Conservation (phyloP, 2,797 vertebrate genomes). For the Sciurus carolinensis region DNA sequence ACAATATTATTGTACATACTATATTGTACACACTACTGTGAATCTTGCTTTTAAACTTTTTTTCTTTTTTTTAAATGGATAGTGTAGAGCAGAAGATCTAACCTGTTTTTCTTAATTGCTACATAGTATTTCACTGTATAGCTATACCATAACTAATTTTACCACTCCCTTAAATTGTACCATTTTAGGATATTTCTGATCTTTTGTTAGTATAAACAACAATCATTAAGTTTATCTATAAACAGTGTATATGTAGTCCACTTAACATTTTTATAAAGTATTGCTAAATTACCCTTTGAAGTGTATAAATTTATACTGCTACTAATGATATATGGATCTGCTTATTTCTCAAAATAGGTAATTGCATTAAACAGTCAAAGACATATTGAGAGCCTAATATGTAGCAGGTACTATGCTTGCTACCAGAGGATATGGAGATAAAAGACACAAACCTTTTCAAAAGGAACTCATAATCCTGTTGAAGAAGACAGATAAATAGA, state of each 20-base stretch:
- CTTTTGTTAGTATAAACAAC: slow-evolving; percentile 45
- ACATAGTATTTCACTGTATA: neutral
- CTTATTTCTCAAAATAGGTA: slow-evolving; percentile 20
- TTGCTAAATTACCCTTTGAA: slow-evolving; percentile 65
- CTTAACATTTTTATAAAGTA: slow-evolving; percentile 65
- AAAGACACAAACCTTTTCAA: slow-evolving; percentile 77
- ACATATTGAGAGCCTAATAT: slow-evolving; percentile 58
- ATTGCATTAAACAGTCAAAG: slow-evolving; percentile 62
- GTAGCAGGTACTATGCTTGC: slow-evolving; percentile 33
- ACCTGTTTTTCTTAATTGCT: neutral
- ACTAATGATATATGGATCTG: slow-evolving; percentile 27
- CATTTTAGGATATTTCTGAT: slow-evolving; percentile 23
- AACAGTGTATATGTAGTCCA: neutral
- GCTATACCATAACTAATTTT: slow-evolving; percentile 42
- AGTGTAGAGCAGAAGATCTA: slow-evolving; percentile 30
- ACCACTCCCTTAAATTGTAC: neutral
- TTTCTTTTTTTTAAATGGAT: neutral
- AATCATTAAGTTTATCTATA: slow-evolving; percentile 52
- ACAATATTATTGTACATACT: too few relatives aligned
- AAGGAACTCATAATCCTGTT: slow-evolving; percentile 76
- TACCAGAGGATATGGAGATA: slow-evolving; percentile 61
- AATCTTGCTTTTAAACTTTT: slow-evolving; percentile 48
- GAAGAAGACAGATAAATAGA: slow-evolving; percentile 70
- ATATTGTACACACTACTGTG: slow-evolving; percentile 27
- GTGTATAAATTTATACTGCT: neutral